A percentile compares a stretch with the other conserved stretches of the same genome.
Conservation (phyloP, 2,797 vertebrate genomes). For the Muscicapa striata region DNA sequence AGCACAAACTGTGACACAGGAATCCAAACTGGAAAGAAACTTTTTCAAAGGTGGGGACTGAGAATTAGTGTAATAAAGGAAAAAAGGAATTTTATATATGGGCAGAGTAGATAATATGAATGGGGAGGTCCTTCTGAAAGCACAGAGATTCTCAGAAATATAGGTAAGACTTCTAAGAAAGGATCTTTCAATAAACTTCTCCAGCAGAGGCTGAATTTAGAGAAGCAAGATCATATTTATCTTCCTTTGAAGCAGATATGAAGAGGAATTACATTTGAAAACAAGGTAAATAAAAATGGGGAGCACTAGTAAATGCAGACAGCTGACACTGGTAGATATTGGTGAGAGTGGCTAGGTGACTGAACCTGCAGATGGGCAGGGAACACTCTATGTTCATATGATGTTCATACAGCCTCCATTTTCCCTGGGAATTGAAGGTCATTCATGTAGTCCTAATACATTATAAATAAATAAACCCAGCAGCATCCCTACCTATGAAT, state of each 20-base stretch:
- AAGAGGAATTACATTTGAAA: neutral
- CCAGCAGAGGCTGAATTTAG: neutral
- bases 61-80: neutral
- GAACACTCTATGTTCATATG: neutral
- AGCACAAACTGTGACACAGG: neutral
- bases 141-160: neutral
- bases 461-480: neutral
- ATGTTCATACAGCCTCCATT: neutral
- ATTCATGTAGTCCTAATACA: neutral
- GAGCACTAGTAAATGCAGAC: neutral
- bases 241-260: neutral
- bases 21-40: neutral
- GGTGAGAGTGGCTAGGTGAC: neutral
- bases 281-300: neutral
- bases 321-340: neutral
- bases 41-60: neutral
- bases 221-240: neutral
- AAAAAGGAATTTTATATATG: neutral
- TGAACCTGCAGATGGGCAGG: neutral
- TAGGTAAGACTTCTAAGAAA: neutral
- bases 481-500: neutral
- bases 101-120: accelerated
- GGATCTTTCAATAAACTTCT: neutral
- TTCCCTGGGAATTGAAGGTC: neutral
- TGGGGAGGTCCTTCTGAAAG: neutral